Base-by-base conservation (phyloP, 2,797 vertebrate species). In the Monodelphis domestica region DNA sequence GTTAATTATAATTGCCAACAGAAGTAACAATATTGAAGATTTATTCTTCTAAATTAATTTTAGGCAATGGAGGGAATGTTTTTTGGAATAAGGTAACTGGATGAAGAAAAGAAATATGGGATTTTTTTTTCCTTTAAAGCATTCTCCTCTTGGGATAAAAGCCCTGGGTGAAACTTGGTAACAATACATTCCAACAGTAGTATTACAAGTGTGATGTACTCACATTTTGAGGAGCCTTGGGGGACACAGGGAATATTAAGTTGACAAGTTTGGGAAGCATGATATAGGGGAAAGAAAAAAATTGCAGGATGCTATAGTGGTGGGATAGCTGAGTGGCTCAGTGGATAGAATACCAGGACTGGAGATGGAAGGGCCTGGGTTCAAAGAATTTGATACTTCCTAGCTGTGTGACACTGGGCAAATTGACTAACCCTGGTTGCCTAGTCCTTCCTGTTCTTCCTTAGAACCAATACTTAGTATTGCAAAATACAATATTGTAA, bases 61-160 rank as follows among this genome's bases (percentile, higher is more conserved):
- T 26, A 53, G 33, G 12, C 53, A 89, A 5, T 30, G 28, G 54
- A 92, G 2, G 28, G 33, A 91, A 1, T 91, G n/a, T 17, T 38
- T 92, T 94, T 91, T 88, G 89, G 51, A 0, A 54, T 29, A 53
- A 59, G 90, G 38, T 57, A 45, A 89, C 88, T 30, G 26, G 38
- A 26, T 24, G 2, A n/a, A 93, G 95, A 93, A 88, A 93, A 84
- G 0, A 94, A 28, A 5, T 2, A 9, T 56, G 54, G 17, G 93
- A 2, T 92, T 54, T 95, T 94, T 96, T 91, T 45, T 24, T 84
- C 57, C n/a, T n/a, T n/a, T n/a, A n/a, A 88, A 57, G 12, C 50
- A 54, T 14, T 88, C 3, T 93, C 91, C 90, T 53, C 91, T 94
- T 95, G 51, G 70, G 90, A 78, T 57, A 29, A 93, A 95, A 53